Conservation (phyloP, 2,797 vertebrate species). For the Alca torda region DNA sequence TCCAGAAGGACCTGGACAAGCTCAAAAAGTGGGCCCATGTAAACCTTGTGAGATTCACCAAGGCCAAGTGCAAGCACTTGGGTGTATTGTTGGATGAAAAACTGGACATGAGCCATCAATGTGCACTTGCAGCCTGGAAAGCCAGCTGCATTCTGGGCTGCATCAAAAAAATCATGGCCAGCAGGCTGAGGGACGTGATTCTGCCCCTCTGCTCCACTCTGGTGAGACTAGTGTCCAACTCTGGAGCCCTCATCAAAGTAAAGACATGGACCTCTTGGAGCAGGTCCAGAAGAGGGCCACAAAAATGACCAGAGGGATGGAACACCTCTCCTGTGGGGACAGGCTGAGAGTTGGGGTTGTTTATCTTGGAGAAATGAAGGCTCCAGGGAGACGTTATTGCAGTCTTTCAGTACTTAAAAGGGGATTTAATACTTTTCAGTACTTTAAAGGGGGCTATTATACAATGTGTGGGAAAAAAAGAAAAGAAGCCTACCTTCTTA, state of each 20-base stretch:
- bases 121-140: neutral
- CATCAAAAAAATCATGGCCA: fast-evolving
- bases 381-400: neutral
- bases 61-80: neutral
- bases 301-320: neutral
- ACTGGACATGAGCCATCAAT: neutral
- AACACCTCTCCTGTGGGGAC: neutral
- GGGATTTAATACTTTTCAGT: neutral
- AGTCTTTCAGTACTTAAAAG: neutral
- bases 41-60: neutral
- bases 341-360: neutral
- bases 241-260: neutral
- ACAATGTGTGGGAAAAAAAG: neutral
- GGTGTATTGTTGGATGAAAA: neutral
- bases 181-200: neutral
- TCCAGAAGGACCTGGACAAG: too few relatives aligned
- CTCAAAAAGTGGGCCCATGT: neutral
- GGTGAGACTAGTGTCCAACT: neutral
- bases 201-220: neutral
- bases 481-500: neutral
- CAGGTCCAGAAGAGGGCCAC: neutral
- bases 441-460: neutral
- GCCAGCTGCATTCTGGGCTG: fast-evolving
- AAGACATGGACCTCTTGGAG: neutral
- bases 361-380: neutral